Evolutionary conservation across 2,797 vertebrate genomes (phyloP).

Genomic region (Orientallactaga sibirica): DNA sequence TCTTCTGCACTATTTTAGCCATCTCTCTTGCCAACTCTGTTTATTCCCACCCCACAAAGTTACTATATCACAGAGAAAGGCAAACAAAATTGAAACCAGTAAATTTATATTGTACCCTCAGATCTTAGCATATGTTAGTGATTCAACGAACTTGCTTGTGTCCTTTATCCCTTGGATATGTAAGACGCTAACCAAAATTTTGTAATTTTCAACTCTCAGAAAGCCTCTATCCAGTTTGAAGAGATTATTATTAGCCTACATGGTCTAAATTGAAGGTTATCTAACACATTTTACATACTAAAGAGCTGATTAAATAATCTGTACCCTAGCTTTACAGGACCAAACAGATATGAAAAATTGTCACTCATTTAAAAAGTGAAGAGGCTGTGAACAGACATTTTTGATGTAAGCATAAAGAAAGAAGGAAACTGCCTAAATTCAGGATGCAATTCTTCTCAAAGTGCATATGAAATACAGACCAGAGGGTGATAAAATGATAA

Average conservation of each 20-base stretch:
- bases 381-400: neutral
- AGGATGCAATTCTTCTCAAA: constrained; percentile 50
- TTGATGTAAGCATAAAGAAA: neutral
- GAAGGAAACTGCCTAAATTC: constrained; percentile 21
- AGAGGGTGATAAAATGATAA: constrained; percentile 33
- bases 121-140: neutral
- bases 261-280: neutral
- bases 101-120: neutral
- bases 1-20: neutral
- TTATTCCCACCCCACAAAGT: neutral
- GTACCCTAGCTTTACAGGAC: neutral
- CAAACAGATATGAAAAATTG: neutral
- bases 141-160: neutral
- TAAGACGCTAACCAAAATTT: neutral
- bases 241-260: neutral
- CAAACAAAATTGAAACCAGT: neutral
- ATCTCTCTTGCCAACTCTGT: neutral
- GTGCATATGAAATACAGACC: constrained; percentile 17
- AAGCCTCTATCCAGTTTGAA: neutral
- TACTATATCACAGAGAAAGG: too few relatives aligned
- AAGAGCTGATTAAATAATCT: constrained; percentile 34
- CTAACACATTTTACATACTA: constrained; percentile 5
- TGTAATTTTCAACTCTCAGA: neutral
- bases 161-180: neutral
- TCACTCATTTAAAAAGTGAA: neutral